Base-by-base conservation (phyloP, 2,888 invertebrate genomes). In the Uloborus plumipes region DNA sequence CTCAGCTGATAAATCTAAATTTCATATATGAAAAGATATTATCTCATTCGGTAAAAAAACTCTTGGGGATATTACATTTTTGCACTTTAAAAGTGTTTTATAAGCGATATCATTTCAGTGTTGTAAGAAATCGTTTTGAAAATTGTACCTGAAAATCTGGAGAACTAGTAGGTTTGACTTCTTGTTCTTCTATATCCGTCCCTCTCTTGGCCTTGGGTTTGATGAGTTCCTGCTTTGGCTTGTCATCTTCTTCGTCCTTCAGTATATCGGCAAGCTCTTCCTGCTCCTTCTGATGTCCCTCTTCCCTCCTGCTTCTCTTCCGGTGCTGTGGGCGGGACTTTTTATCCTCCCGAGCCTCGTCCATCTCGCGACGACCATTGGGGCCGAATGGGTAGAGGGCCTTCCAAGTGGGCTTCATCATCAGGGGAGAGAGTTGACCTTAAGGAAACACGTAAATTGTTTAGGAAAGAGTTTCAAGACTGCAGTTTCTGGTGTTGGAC, bases 381-480 rank as follows among this genome's bases (percentile, higher is more conserved):
- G 67, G 73, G 2, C 74, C n/a, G 20, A 69, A 80, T 0, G 80
- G 70, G 51, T 81, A 74, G 16, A 74, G 70, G 18, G 74, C 74
- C 20, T 81, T 74, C 80, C 80, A 81, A 0, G 80, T 74, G 0
- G 80, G 80, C 15, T 81, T 75, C 74, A 81, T 75, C 18, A 78
- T 59, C 50, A 69, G 70, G 2, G 80, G 74, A 13, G 69, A 64
- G 16, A 74, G 9, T 20, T 81, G 79, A 49, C 61, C 79, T 80
- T 20, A 7, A 61, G 18, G 11, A 39, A 39, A 39, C 39, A 39
- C 11, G 9, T 39, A 1, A 39, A 1, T 9, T 7, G 9, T 2
- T 39, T 7, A 11, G 9, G 9, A 39, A 39, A 31, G 2, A 31
- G 7, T 31, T 31, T 31, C 31, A 31, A 2, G 31, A 31, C 31